A percentile compares a stretch with the other conserved stretches of the same genome.
Evolutionary conservation across 2,888 invertebrate genomes (phyloP).

Genomic region (Gymnocheta viridis): DNA sequence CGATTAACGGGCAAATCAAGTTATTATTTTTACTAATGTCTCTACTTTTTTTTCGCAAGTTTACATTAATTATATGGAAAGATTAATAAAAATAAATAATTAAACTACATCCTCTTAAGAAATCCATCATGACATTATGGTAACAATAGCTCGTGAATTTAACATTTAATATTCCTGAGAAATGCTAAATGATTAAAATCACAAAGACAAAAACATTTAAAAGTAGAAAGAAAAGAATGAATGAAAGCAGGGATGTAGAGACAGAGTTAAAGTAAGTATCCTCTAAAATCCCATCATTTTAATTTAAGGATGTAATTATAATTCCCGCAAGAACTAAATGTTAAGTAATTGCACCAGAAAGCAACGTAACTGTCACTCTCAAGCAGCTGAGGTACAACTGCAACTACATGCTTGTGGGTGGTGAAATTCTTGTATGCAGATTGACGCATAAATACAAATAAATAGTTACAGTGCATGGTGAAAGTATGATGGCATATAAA

Average conservation of each 20-base stretch:
- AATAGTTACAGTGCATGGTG: not conserved
- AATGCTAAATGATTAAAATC: too few species aligned
- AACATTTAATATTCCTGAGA: too few species aligned
- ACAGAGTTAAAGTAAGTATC: constrained; percentile 3
- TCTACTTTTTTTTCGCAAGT: too few species aligned
- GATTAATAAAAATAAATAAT: too few species aligned
- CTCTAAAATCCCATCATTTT: constrained; percentile 27
- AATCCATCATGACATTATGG: too few species aligned
- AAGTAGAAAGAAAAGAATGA: not conserved
- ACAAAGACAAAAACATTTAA: not conserved
- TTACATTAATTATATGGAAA: too few species aligned
- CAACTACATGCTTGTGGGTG: not conserved
- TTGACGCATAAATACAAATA: not conserved
- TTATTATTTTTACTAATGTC: too few species aligned
- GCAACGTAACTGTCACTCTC: constrained; percentile 21
- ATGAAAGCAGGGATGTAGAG: not conserved
- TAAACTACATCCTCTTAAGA: too few species aligned
- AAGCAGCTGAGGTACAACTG: constrained; percentile 4
- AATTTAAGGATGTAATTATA: constrained; percentile 44
- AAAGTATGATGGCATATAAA: not conserved
- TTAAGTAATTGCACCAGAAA: constrained; percentile 35
- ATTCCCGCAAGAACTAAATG: constrained; percentile 39
- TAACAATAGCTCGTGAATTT: too few species aligned
- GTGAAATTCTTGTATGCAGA: not conserved
- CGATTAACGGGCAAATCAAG: too few species aligned